phyloP scores from a whole-genome alignment of 1,140 invertebrate species.

The Drosophila chauvacae region DNA sequence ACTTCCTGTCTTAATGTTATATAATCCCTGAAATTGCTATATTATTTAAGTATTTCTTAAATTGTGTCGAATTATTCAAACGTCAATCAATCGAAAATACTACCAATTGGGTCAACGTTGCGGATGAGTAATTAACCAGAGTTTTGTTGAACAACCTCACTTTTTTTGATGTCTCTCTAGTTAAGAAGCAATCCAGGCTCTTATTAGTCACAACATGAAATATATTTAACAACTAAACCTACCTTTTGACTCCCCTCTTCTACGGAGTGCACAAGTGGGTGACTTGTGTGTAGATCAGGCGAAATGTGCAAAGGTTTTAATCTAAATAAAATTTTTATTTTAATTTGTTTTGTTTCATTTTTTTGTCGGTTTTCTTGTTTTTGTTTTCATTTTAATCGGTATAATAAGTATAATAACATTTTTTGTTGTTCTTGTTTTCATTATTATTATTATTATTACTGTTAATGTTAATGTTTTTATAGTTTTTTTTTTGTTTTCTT shows the following conservation, averaged over 20 bases:
- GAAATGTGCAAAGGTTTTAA: conserved; percentile 68
- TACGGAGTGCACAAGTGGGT: neutral
- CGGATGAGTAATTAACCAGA: neutral
- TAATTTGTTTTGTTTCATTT: conserved; percentile 82
- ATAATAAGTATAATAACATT: conserved; percentile 85
- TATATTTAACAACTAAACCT: neutral
- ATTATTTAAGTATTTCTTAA: neutral
- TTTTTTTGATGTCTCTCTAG: too few species aligned
- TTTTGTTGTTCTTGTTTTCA: conserved; percentile 72
- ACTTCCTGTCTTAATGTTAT: too few species aligned
- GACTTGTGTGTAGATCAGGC: neutral
- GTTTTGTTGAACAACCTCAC: neutral
- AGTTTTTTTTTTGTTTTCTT: conserved; percentile 59
- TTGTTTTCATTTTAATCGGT: conserved; percentile 83
- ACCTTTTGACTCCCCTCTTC: conserved; percentile 8
- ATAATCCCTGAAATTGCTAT: neutral
- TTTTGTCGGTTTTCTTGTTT: conserved; percentile 76
- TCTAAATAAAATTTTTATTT: conserved; percentile 85
- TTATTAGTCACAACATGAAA: too few species aligned
- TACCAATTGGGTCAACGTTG: neutral
- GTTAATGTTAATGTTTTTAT: conserved; percentile 81
- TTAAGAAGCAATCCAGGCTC: too few species aligned
- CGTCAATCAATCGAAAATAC: too few species aligned
- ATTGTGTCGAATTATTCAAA: neutral
- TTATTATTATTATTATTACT: conserved; percentile 77